Conservation (phyloP, 1,140 invertebrate species). For the Asbolus verrucosus region DNA sequence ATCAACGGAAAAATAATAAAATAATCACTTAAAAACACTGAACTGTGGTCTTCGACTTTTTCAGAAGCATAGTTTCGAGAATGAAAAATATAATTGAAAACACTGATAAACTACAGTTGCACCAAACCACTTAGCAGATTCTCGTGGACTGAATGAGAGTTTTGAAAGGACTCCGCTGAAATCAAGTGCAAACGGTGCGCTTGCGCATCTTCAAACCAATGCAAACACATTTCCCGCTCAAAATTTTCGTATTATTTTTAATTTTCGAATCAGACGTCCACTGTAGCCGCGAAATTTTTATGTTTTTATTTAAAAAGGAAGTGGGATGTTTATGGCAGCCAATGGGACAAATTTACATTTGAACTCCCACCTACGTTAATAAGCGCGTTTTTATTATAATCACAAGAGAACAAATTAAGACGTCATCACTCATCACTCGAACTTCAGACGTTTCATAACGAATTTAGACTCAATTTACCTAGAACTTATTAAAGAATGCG, state of each 20-base stretch:
- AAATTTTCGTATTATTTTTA: conserved; percentile 38
- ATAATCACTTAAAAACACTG: conserved; percentile 27
- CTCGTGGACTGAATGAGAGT: conserved; percentile 40
- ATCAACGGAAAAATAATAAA: conserved; percentile 24
- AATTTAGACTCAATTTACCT: not conserved
- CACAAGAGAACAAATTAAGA: conserved; percentile 24
- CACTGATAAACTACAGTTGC: conserved; percentile 22
- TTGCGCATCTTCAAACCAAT: conserved; percentile 36
- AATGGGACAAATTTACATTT: conserved; percentile 20
- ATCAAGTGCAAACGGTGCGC: conserved; percentile 35
- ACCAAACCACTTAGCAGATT: conserved; percentile 33
- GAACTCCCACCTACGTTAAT: conserved; percentile 24
- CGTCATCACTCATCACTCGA: conserved; percentile 12
- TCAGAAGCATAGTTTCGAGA: conserved; percentile 12
- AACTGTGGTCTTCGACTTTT: conserved; percentile 18
- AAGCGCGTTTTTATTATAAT: conserved; percentile 3
- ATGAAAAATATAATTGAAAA: conserved; percentile 1
- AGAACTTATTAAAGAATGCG: not conserved
- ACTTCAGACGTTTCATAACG: not conserved
- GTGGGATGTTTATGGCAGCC: conserved; percentile 16
- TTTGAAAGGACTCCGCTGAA: conserved; percentile 42
- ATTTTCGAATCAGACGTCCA: conserved; percentile 21
- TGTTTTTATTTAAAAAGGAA: conserved; percentile 28
- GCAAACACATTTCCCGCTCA: conserved; percentile 40
- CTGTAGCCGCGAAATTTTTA: conserved; percentile 10